Percentiles rank a stretch among this genome's conserved stretches.
Conservation (phyloP, 2,888 invertebrate genomes). For the Harpagoxenus sublaevis region DNA sequence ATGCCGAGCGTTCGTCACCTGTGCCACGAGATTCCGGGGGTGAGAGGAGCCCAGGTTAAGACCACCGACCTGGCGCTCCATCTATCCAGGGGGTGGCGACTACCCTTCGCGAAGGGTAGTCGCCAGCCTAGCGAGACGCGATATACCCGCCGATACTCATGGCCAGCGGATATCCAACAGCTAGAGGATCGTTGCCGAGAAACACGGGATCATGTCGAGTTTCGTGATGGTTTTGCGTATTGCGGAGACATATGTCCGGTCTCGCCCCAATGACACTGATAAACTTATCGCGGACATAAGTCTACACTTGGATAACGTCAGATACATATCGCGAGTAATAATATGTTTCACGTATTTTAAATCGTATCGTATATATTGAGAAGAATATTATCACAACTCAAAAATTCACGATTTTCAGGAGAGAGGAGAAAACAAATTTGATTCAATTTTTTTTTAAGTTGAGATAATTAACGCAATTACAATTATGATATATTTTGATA, state of each 20-base stretch:
- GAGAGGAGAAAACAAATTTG: no score
- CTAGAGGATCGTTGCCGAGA: background rate
- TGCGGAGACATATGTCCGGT: background rate
- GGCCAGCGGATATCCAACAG: background rate
- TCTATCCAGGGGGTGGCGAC: constrained; percentile 38
- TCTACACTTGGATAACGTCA: background rate
- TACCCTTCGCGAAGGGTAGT: constrained; percentile 21
- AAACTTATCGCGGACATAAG: background rate
- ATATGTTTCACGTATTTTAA: background rate
- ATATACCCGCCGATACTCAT: constrained; percentile 62
- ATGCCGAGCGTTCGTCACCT: background rate
- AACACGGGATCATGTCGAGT: background rate
- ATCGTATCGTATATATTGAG: background rate
- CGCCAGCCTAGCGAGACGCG: constrained; percentile 36
- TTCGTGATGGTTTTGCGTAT: background rate
- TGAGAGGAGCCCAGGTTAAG: constrained; percentile 18
- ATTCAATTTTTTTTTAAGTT: no score
- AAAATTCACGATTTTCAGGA: no score
- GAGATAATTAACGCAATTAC: no score
- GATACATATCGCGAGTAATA: background rate
- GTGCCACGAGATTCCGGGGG: background rate
- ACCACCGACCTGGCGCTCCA: constrained; percentile 37
- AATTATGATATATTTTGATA: no score
- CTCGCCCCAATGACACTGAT: background rate
- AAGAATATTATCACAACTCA: no score